phyloP scores from a whole-genome alignment of 2,888 invertebrate species.

The Campoplex nolae region DNA sequence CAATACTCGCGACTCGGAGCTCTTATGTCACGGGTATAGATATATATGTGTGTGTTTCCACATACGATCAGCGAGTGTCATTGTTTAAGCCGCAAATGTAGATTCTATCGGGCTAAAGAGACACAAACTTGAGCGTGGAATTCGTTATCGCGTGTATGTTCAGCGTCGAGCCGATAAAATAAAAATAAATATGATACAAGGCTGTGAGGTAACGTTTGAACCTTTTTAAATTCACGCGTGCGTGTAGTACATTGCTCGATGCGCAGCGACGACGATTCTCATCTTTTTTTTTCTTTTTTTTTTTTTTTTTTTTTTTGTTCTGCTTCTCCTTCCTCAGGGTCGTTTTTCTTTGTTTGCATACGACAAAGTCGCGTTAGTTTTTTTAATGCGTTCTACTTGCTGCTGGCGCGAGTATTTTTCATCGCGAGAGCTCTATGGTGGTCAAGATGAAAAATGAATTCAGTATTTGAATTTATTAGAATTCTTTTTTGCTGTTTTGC shows the following conservation, averaged over 20 bases:
- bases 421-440: not conserved
- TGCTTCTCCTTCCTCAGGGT: constrained; percentile 19
- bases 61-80: constrained; percentile 45
- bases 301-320: too few species aligned
- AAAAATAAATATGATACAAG: constrained; percentile 41
- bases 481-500: too few species aligned
- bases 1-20: not conserved
- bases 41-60: not conserved
- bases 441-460: too few species aligned
- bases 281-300: not conserved
- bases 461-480: too few species aligned
- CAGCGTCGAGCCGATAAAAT: constrained; percentile 5
- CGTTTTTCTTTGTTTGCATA: constrained; percentile 24
- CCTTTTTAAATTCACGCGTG: constrained; percentile 23
- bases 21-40: constrained; percentile 55
- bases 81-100: constrained; percentile 54
- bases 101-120: constrained; percentile 53
- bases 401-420: not conserved
- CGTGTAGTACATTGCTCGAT: not conserved
- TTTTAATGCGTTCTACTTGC: not conserved
- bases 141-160: constrained; percentile 52
- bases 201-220: constrained; percentile 17
- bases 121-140: constrained; percentile 44
- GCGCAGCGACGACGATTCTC: not conserved
- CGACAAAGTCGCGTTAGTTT: constrained; percentile 1